phyloP scores from a whole-genome alignment of 2,888 invertebrate genomes.

The Gymnocheta viridis region DNA sequence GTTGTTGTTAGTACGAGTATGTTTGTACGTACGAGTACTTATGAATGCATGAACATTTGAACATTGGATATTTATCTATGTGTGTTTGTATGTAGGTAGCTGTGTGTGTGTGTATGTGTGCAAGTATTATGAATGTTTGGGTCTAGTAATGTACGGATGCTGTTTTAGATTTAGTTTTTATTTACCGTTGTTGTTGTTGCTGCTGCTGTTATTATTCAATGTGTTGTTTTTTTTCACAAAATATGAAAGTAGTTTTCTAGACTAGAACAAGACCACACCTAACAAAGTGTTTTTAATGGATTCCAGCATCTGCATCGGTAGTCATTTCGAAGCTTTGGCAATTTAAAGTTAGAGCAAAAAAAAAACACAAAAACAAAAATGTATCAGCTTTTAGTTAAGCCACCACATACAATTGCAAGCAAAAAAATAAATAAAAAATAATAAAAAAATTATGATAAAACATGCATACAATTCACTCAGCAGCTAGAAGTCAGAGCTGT shows the following conservation, averaged over 20 bases:
- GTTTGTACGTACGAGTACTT: constrained; percentile 7
- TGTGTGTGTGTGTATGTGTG: constrained; percentile 22
- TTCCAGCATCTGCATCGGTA: constrained; percentile 70
- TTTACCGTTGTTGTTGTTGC: constrained; percentile 13
- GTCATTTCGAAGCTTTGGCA: constrained; percentile 64
- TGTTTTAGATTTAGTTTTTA: constrained; percentile 64
- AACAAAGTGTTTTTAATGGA: constrained; percentile 73
- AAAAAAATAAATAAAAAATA: too few species aligned
- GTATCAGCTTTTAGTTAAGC: constrained; percentile 59
- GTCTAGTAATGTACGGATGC: constrained; percentile 70
- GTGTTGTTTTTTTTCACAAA: constrained; percentile 69
- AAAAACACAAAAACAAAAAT: constrained; percentile 11
- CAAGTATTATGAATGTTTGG: constrained; percentile 57
- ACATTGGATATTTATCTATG: constrained; percentile 8
- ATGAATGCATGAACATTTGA: constrained; percentile 30
- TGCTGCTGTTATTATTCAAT: constrained; percentile 58
- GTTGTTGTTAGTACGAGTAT: constrained; percentile 1
- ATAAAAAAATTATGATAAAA: constrained; percentile 68
- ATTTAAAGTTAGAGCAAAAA: constrained; percentile 55
- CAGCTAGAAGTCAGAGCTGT: constrained; percentile 16
- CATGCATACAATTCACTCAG: constrained; percentile 60
- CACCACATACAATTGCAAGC: constrained; percentile 44
- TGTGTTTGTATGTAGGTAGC: background rate
- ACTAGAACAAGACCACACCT: constrained; percentile 80
- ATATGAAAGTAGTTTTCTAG: constrained; percentile 80